Percentiles rank a stretch among this genome's conserved stretches.
These are phyloP conservation scores for Microcebus tavaratra DNA, from an alignment of 2,113 vertebrate genomes.

Conservation along the genomic window DNA sequence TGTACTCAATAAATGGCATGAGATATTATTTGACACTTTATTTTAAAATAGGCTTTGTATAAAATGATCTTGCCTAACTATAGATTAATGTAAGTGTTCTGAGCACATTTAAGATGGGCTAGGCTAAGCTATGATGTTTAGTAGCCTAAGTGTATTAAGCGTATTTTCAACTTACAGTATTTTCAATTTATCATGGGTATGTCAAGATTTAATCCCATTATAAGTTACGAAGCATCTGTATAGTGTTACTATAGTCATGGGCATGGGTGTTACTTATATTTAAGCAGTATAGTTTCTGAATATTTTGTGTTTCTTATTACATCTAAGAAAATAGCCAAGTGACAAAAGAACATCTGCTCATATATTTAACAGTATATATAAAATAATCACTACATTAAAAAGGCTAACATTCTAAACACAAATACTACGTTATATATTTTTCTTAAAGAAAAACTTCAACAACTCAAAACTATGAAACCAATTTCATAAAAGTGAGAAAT, in stretches of 20 bases:
- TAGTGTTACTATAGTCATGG: not conserved
- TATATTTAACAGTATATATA: not conserved
- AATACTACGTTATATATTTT: not conserved
- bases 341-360: constrained; percentile 19
- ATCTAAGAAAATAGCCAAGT: not conserved
- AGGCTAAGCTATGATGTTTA: not conserved
- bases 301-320: not conserved
- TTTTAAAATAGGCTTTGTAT: not conserved
- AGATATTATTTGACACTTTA: not conserved
- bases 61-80: not conserved
- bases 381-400: not conserved
- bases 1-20: not conserved
- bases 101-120: not conserved
- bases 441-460: constrained; percentile 12
- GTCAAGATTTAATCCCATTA: not conserved
- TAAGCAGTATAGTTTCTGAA: not conserved
- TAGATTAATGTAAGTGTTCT: not conserved
- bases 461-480: not conserved
- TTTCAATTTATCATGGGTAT: not conserved
- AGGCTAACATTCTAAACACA: not conserved
- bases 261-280: not conserved
- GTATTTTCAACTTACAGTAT: not conserved
- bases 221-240: not conserved
- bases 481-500: constrained; percentile 27
- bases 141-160: not conserved